Base-by-base conservation (phyloP, 2,797 vertebrate genomes). In the Epinephelus coioides region DNA sequence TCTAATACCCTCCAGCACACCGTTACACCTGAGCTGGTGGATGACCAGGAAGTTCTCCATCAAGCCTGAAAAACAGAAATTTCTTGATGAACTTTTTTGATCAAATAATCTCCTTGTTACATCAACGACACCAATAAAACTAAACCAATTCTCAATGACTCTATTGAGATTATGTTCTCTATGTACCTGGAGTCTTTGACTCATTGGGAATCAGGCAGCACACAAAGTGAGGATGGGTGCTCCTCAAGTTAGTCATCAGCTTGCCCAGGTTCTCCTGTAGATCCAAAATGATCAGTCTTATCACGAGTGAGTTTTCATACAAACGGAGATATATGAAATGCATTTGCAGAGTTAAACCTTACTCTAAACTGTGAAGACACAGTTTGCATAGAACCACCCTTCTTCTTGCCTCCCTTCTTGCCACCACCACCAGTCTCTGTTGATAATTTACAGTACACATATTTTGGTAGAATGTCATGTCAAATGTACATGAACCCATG, bases 121-220 rank as follows among this genome's bases (percentile, higher is more conserved):
- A 0, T 6, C 5, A 38, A 54, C 4, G 0, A 38, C 11, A 38
- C 1, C 11, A 47, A 12, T 1, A 17, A 53, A 13, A 7, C n/a
- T 7, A 17, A 50, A 30, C 11, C 1, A 53, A 2, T 25, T 2
- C 5, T 60, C 1, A 49, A 13, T 30, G 0, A 30, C 1, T 14
- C 5, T 21, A 7, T 4, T 44, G 4, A 23, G 1, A 17, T 57
- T 18, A 27, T 23, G 7, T 44, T 60, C 0, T 61, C 4, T n/a
- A 40, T 78, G 89, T 95, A 97, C 97, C 97, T 88, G 97, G 97
- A 80, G 95, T 97, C 93, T 98, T 98, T 1, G 96, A 96, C 90
- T 98, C 97, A 87, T 98, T 98, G 69, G 97, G 97, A 72, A 98
- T 98, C 90, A 98, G 85, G 40, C 97, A 98, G 9, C 97, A 96